Percentiles rank a stretch among this genome's conserved stretches.
Evolutionary conservation across 2,888 invertebrate species (phyloP).

Genomic region (Yponomeuta malinellus): DNA sequence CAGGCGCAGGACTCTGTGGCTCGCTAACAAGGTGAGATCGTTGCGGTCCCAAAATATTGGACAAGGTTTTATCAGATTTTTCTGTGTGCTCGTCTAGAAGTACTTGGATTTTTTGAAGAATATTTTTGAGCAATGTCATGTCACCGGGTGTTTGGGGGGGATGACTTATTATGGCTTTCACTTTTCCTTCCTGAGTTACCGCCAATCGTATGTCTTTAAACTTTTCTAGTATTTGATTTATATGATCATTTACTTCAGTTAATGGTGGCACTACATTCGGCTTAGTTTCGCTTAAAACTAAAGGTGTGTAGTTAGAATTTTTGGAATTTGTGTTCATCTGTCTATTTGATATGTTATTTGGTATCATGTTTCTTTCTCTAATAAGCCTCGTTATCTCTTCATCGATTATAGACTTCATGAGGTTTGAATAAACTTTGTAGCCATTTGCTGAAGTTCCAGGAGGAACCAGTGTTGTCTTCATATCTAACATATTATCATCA

Average conservation of each 20-base stretch:
- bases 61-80: not conserved
- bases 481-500: not conserved
- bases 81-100: not conserved
- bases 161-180: not conserved
- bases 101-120: not conserved
- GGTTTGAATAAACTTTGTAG: not conserved
- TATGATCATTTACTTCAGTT: not conserved
- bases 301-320: not conserved
- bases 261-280: not conserved
- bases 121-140: not conserved
- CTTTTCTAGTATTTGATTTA: conserved; percentile 1
- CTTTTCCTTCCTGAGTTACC: not conserved
- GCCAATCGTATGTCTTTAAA: conserved; percentile 5
- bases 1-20: too few species aligned
- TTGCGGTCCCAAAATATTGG: not conserved
- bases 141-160: not conserved
- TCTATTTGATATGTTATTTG: not conserved
- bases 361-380: not conserved
- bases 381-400: not conserved
- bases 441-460: not conserved
- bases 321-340: too few species aligned
- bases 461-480: not conserved
- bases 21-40: not conserved
- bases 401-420: conserved; percentile 10
- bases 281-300: not conserved